Evolutionary conservation across 2,888 invertebrate genomes (phyloP).

Genomic region (Punctoribates punctum): DNA sequence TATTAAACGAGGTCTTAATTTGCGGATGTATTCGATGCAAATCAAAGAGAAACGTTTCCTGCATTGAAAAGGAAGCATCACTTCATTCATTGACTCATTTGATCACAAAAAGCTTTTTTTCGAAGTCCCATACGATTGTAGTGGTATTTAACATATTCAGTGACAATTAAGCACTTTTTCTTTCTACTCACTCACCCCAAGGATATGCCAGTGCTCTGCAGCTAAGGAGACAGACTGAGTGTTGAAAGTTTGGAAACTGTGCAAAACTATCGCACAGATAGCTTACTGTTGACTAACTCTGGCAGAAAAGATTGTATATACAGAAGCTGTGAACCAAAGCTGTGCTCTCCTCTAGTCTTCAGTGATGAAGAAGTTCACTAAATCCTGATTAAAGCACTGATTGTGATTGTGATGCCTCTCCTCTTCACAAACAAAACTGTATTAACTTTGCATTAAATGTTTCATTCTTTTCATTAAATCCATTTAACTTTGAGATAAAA

Average conservation of each 20-base stretch:
- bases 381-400: constrained; percentile 33
- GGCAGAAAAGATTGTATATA: background rate
- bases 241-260: constrained; percentile 17
- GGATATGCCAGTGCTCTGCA: background rate
- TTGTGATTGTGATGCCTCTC: background rate
- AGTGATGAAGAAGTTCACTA: constrained; percentile 26
- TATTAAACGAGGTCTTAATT: constrained; percentile 26
- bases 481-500: background rate
- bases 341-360: background rate
- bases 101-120: background rate
- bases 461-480: background rate
- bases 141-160: constrained; percentile 25
- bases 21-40: constrained; percentile 8
- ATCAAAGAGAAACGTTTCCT: constrained; percentile 32
- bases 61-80: constrained; percentile 30
- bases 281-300: background rate
- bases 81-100: constrained; percentile 24
- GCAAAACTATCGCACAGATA: background rate
- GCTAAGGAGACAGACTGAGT: background rate
- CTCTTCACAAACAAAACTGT: constrained; percentile 12
- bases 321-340: background rate
- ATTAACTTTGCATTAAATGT: constrained; percentile 35
- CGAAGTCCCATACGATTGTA: constrained; percentile 15
- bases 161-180: constrained; percentile 31
- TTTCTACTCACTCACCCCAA: constrained; percentile 17